phyloP scores from a whole-genome alignment of 1,140 invertebrate species.

The Drosophila arizonae region DNA sequence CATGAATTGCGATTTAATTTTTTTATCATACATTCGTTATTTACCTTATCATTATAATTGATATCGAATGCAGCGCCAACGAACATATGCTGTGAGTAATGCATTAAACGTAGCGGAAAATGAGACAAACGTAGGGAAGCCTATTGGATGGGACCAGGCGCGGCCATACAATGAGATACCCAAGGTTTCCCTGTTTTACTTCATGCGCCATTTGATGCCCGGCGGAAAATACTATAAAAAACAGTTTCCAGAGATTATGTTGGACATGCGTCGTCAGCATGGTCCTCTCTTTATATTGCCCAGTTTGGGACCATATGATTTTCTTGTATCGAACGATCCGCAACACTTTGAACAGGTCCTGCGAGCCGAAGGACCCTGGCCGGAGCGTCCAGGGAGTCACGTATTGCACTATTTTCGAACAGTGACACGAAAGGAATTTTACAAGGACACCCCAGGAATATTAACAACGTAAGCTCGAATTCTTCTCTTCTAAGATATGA shows the following conservation, averaged over 20 bases:
- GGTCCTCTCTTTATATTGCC: conserved; percentile 48
- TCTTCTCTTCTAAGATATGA: too few species aligned
- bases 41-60: not conserved
- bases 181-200: conserved; percentile 13
- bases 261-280: conserved; percentile 35
- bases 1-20: not conserved
- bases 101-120: not conserved
- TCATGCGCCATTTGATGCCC: conserved; percentile 39
- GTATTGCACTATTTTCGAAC: conserved; percentile 51
- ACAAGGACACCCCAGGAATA: conserved; percentile 52
- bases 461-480: conserved; percentile 36
- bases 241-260: conserved; percentile 30
- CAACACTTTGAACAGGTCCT: conserved; percentile 59
- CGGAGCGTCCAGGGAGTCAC: conserved; percentile 43
- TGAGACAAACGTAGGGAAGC: not conserved
- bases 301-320: conserved; percentile 30
- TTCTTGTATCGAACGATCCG: conserved; percentile 54
- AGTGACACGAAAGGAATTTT: conserved; percentile 51
- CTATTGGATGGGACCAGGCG: conserved; percentile 54
- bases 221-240: conserved; percentile 56
- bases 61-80: conserved; percentile 34
- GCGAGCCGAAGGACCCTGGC: conserved; percentile 68
- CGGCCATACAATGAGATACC: conserved; percentile 58
- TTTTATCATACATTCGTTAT: not conserved
- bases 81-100: conserved; percentile 33